Evolutionary conservation across 2,888 invertebrate genomes (phyloP), one percentile per base, ranked within the genome.

Genomic region (Icerya purchasi): DNA sequence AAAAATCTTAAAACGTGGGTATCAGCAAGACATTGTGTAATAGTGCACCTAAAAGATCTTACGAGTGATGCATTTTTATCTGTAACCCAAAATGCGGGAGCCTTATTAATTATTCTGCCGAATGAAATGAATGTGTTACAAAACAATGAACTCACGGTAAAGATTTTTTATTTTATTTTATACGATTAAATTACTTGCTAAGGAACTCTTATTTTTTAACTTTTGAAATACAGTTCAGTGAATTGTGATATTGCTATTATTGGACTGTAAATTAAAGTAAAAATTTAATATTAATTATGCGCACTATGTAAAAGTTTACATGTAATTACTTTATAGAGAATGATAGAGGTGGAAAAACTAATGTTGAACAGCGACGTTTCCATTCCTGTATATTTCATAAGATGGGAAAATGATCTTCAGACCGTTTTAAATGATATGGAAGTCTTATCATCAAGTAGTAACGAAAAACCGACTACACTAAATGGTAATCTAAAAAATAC

Each of bases 351-450:
- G 57, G 94, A 96, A 72, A 82, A 83, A 72, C 82, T 83, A 2
- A 70, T 80, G 78, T 73, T 86, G 65, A 78, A 81, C 36, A 84
- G 88, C 65, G 86, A 90, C 67, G 79, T 84, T 14, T 75, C 78
- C 22, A 83, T 90, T 59, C 93, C 94, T 0, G 85, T 93, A 2
- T 96, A 92, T 72, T 91, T 96, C 68, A 79, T 86, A 0, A 74
- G 76, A 24, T 88, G 86, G 78, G 80, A 83, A 53, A 74, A 77
- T 0, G 81, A 86, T 60, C 74, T 92, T 49, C 79, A 83, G 62
- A 77, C 77, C 50, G 86, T 94, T 60, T 77, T 89, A 62, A 73
- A 77, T 22, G 89, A 90, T 68, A 75, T 94, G 19, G 61, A 25
- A 14, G 58, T 54, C 22, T 21, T 54, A 18, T 14, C 22, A 54